Evolutionary conservation across 1,140 invertebrate species (phyloP).

Genomic region (Riptortus pedestris): DNA sequence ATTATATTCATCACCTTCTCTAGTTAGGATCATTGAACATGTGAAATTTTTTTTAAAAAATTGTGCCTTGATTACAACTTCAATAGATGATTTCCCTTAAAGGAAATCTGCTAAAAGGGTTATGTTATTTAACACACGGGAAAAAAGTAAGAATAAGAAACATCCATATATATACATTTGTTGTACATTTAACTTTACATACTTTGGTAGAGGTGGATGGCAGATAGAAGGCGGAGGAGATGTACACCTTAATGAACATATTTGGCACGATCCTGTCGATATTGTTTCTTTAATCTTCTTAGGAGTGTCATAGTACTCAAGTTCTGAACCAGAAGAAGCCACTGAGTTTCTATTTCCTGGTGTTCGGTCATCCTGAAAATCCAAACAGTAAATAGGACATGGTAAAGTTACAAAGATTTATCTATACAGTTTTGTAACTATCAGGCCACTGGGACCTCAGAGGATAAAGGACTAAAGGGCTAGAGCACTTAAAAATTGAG

Average conservation of each 20-base stretch:
- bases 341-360: conserved; percentile 6
- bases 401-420: neutral
- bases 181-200: too few species aligned
- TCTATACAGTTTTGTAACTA: neutral
- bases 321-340: conserved; percentile 10
- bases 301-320: conserved; percentile 57
- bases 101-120: too few species aligned
- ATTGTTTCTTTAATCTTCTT: conserved; percentile 47
- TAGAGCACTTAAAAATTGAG: too few species aligned
- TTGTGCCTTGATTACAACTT: too few species aligned
- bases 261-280: neutral
- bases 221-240: neutral
- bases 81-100: too few species aligned
- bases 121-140: too few species aligned
- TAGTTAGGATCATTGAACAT: too few species aligned
- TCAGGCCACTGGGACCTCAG: neutral
- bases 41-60: too few species aligned
- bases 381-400: neutral
- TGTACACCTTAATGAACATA: neutral
- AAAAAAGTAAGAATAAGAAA: too few species aligned
- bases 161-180: too few species aligned
- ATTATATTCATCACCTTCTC: too few species aligned
- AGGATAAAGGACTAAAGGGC: too few species aligned
- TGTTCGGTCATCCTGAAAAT: neutral
- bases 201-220: neutral